Conservation (phyloP, 2,113 vertebrate genomes). For the Capreolus pygargus region DNA sequence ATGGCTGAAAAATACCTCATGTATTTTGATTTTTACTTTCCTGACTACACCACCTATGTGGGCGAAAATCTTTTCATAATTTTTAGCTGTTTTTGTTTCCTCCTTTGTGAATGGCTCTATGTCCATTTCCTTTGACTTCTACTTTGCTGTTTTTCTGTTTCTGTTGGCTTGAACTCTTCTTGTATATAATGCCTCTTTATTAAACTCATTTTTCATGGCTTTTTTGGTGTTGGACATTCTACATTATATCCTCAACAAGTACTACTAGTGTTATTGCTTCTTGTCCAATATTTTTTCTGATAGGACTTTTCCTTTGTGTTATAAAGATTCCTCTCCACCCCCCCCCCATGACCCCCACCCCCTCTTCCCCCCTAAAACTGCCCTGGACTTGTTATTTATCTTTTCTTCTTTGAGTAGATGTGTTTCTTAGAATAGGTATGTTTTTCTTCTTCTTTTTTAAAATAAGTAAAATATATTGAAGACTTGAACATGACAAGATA, state of each 20-base stretch:
- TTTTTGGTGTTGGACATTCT: not conserved
- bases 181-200: not conserved
- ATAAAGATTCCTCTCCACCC: not conserved
- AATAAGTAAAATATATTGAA: not conserved
- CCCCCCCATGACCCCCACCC: fast-evolving
- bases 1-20: not conserved
- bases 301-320: not conserved
- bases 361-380: not conserved
- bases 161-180: not conserved
- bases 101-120: slow-evolving; percentile 3
- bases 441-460: not conserved
- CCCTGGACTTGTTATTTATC: not conserved
- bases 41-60: not conserved
- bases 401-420: not conserved
- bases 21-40: not conserved
- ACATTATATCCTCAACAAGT: not conserved
- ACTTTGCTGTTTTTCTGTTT: not conserved
- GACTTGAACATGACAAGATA: not conserved
- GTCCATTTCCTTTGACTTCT: not conserved
- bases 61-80: not conserved
- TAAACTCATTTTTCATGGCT: not conserved
- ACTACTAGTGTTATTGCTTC: not conserved
- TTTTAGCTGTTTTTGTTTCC: not conserved
- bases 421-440: not conserved
- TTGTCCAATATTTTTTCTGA: not conserved